Evolutionary conservation across 2,797 vertebrate species (phyloP).

Genomic region (Girardinus metallicus): DNA sequence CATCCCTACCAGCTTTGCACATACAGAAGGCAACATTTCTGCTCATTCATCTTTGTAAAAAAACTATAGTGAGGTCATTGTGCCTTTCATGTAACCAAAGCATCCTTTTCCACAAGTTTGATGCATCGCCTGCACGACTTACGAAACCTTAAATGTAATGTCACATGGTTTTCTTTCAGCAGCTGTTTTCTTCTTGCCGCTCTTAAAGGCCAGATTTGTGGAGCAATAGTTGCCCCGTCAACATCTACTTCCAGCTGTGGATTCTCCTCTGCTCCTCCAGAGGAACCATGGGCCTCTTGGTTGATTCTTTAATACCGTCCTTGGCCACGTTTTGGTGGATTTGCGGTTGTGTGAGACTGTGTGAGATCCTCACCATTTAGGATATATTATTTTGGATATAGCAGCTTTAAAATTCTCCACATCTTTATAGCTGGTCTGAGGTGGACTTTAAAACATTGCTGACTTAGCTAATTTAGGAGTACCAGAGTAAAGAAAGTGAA

Average conservation of each 20-base stretch:
- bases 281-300: background rate
- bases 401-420: background rate
- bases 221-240: background rate
- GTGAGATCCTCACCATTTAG: background rate
- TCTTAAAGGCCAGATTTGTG: background rate
- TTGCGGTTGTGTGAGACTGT: background rate
- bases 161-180: background rate
- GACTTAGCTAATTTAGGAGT: background rate
- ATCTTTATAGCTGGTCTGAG: background rate
- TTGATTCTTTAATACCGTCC: background rate
- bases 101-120: background rate
- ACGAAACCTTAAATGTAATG: background rate
- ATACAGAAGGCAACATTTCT: background rate
- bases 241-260: background rate
- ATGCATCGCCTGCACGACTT: background rate
- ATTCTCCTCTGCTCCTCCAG: background rate
- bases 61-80: background rate
- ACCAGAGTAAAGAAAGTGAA: background rate
- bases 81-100: background rate
- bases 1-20: background rate
- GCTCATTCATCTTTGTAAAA: background rate
- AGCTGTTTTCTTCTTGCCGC: background rate
- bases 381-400: background rate
- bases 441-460: background rate
- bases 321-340: background rate